Conservation (phyloP, 2,888 invertebrate genomes). For the Meandrusa payeni region DNA sequence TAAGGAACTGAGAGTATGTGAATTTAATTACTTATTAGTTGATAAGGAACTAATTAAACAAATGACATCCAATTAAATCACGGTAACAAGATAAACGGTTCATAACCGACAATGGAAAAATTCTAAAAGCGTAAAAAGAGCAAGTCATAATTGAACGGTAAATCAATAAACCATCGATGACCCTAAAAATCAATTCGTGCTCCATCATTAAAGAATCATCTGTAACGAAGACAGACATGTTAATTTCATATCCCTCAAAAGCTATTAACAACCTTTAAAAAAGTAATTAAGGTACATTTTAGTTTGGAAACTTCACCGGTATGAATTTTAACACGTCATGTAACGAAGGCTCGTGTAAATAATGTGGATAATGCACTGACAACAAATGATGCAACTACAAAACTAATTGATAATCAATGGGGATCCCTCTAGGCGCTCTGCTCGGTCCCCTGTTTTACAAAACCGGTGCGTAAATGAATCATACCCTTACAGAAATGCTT, state of each 20-base stretch:
- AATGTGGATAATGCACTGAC: constrained; percentile 73
- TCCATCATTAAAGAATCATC: constrained; percentile 73
- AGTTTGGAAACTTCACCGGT: constrained; percentile 27
- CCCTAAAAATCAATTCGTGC: constrained; percentile 70
- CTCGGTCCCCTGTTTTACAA: constrained; percentile 51
- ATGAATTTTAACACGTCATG: constrained; percentile 58
- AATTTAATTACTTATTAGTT: no score
- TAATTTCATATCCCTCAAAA: constrained; percentile 46
- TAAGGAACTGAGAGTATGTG: no score
- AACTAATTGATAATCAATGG: constrained; percentile 80
- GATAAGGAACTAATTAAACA: constrained; percentile 9
- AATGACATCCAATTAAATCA: constrained; percentile 21
- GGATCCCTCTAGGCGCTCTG: constrained; percentile 49
- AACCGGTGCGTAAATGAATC: constrained; percentile 70
- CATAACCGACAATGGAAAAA: constrained; percentile 38
- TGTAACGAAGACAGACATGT: constrained; percentile 74
- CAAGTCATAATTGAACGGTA: constrained; percentile 69
- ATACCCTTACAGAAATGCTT: constrained; percentile 53
- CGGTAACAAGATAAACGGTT: constrained; percentile 53
- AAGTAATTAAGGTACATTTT: constrained; percentile 37
- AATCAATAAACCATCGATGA: constrained; percentile 72
- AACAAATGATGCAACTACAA: constrained; percentile 70
- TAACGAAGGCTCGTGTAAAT: constrained; percentile 71
- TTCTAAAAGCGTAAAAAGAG: constrained; percentile 47
- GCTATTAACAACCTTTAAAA: constrained; percentile 40